Evolutionary conservation across 2,888 invertebrate genomes (phyloP), one percentile per base, ranked within the genome.

Genomic region (Trypoxylon attenuatum): DNA sequence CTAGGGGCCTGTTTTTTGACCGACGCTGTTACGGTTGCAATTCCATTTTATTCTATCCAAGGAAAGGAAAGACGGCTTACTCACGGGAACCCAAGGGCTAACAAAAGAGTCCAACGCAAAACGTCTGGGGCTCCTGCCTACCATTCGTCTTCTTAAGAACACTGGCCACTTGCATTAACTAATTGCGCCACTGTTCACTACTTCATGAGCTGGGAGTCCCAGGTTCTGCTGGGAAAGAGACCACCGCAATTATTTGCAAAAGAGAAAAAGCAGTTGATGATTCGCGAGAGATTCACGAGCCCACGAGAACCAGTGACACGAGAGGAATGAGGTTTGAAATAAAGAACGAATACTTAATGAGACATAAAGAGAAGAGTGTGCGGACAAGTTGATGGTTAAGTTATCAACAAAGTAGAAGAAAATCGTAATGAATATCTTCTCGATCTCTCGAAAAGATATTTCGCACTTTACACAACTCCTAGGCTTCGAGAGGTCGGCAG

Each of bases 391-490:
- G n/a, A n/a, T n/a, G n/a, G n/a, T n/a, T n/a, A n/a, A n/a, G n/a
- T n/a, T n/a, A n/a, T n/a, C n/a, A n/a, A n/a, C n/a, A n/a, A n/a
- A n/a, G n/a, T n/a, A n/a, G n/a, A n/a, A n/a, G n/a, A n/a, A n/a
- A n/a, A n/a, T n/a, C n/a, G n/a, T n/a, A n/a, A n/a, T 13, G 13
- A 33, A 33, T 33, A 4, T 10, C 13, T 10, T 33, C 53, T 53
- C 56, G n/a, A 46, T 61, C 50, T 54, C 5, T 18, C 33, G 50
- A 66, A 68, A 29, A 33, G 59, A 53, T 54, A 60, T 46, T 53
- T 60, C 47, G 21, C 39, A 61, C 43, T 60, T 57, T 54, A 21
- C 15, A 54, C 61, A 39, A 69, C 61, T 61, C 41, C 25, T 6
- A 29, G n/a, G 41, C 18, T 53, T 58, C 4, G 39, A 18, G 22